Evolutionary conservation across 2,113 vertebrate species (phyloP).

Genomic region (Phrynocephalus versicolor): DNA sequence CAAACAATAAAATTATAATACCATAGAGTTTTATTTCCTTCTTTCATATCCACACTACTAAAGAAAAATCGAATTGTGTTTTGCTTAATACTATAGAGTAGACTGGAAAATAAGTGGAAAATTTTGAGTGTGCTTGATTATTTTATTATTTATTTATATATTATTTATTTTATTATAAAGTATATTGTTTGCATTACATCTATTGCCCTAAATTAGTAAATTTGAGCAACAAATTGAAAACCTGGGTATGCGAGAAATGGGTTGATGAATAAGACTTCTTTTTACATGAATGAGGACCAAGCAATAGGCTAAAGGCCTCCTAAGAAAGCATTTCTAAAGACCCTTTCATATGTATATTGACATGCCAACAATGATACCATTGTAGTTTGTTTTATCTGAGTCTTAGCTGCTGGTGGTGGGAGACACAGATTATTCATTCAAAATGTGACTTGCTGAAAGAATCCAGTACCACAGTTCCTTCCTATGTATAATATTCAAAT

Average conservation of each 20-base stretch:
- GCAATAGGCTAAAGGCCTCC: slow-evolving; percentile 25
- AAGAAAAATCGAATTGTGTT: not conserved
- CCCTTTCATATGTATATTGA: slow-evolving; percentile 47
- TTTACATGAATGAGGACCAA: not conserved
- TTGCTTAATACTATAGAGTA: not conserved
- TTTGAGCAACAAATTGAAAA: rapidly evolving
- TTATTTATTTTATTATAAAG: too few relatives aligned
- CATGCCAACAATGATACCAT: rapidly evolving
- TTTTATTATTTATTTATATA: too few relatives aligned
- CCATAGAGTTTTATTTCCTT: not conserved
- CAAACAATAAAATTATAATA: not conserved
- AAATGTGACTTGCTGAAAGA: slow-evolving; percentile 34
- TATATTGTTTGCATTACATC: not conserved
- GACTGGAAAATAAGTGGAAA: not conserved
- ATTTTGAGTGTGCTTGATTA: too few relatives aligned
- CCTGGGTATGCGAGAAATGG: slow-evolving; percentile 5
- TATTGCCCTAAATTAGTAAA: not conserved
- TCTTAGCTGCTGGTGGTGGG: not conserved
- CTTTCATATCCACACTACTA: not conserved
- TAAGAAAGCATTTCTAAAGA: slow-evolving; percentile 34
- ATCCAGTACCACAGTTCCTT: not conserved
- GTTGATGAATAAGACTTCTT: slow-evolving; percentile 39
- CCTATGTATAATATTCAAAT: slow-evolving; percentile 33
- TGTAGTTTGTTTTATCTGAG: slow-evolving; percentile 13
- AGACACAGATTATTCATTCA: rapidly evolving